phyloP scores from a whole-genome alignment of 2,797 vertebrate genomes.

The Gallirallus australis region DNA sequence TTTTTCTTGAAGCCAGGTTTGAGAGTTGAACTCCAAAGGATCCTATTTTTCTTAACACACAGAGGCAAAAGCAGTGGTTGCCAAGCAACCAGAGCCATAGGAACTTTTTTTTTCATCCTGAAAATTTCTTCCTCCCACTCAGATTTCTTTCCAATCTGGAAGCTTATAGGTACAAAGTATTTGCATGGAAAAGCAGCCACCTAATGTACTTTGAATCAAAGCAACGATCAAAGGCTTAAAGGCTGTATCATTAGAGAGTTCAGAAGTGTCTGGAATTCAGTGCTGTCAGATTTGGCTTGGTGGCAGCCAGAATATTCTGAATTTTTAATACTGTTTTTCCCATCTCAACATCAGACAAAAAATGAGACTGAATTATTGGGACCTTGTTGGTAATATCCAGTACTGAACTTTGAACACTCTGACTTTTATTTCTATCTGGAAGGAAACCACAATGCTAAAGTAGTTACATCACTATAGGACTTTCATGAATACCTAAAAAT shows the following conservation, averaged over 20 bases:
- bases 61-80: conserved; percentile 54
- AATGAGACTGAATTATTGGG: not conserved
- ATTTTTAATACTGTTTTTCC: conserved; percentile 7
- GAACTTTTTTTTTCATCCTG: not conserved
- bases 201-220: conserved; percentile 44
- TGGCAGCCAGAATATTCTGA: not conserved
- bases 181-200: conserved; percentile 25
- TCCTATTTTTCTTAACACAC: conserved; percentile 25
- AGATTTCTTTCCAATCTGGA: conserved; percentile 13
- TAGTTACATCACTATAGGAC: not conserved
- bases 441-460: not conserved
- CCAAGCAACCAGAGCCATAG: conserved; percentile 55
- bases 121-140: conserved; percentile 62
- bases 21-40: not conserved
- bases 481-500: not conserved
- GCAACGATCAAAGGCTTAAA: not conserved
- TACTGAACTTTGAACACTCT: not conserved
- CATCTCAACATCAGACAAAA: not conserved
- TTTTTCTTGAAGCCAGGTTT: not conserved
- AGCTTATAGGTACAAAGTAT: not conserved
- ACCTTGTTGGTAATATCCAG: not conserved
- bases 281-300: not conserved
- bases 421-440: not conserved
- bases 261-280: not conserved
- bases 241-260: conserved; percentile 5